Evolutionary conservation across 2,888 invertebrate genomes (phyloP).

Genomic region (Anthoptus insignis): DNA sequence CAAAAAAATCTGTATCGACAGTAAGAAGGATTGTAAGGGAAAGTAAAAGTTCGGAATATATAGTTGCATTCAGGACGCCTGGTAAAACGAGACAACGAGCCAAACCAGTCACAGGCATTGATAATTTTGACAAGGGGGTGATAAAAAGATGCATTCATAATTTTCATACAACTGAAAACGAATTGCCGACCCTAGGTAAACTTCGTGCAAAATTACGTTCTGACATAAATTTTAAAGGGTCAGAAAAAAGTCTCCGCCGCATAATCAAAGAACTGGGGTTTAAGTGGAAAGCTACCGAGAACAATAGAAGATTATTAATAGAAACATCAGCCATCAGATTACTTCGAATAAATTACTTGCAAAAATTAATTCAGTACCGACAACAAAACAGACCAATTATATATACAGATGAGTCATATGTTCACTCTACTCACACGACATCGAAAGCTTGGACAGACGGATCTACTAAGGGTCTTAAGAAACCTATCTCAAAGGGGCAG

Average conservation of each 20-base stretch:
- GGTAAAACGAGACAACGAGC: too few species aligned
- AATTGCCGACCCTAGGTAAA: conserved; percentile 14
- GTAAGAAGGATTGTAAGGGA: too few species aligned
- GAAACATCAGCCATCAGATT: conserved; percentile 48
- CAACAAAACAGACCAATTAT: conserved; percentile 47
- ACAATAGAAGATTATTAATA: conserved; percentile 50
- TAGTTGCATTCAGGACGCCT: too few species aligned
- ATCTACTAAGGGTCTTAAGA: conserved; percentile 41
- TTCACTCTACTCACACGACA: conserved; percentile 46
- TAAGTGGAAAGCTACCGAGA: conserved; percentile 49
- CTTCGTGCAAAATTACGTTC: conserved; percentile 33
- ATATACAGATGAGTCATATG: conserved; percentile 50
- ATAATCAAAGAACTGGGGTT: conserved; percentile 49
- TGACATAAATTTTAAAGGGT: conserved; percentile 50
- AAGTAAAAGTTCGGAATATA: too few species aligned
- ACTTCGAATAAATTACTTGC: conserved; percentile 49
- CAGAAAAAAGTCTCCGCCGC: conserved; percentile 40
- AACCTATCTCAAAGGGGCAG: conserved; percentile 41
- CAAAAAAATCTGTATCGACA: too few species aligned
- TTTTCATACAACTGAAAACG: conserved; percentile 13
- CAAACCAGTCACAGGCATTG: conserved; percentile 10
- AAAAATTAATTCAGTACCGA: conserved; percentile 45
- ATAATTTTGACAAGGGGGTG: conserved; percentile 12
- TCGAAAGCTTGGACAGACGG: conserved; percentile 43
- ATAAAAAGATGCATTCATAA: conserved; percentile 19